Percentiles rank a stretch among this genome's conserved stretches.
Evolutionary conservation across 2,888 invertebrate genomes (phyloP).

Genomic region (Papilio demoleus): DNA sequence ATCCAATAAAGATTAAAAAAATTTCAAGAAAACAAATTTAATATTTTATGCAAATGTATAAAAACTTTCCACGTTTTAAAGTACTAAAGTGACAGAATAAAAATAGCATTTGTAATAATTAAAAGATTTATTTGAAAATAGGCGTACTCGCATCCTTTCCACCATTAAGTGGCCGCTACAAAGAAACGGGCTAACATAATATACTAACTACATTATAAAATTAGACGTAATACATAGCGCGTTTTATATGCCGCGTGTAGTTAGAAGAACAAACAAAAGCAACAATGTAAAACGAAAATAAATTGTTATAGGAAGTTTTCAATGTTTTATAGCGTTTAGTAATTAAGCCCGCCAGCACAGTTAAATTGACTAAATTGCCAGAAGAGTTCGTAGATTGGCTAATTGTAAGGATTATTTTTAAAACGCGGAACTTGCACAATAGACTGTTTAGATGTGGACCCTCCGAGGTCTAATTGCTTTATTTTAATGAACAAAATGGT

Average conservation of each 20-base stretch:
- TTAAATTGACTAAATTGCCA: conserved; percentile 64
- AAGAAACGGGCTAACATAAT: background rate
- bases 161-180: conserved; percentile 3
- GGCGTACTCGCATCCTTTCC: conserved; percentile 27
- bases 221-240: background rate
- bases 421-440: conserved; percentile 53
- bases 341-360: conserved; percentile 38
- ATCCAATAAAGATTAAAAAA: no score
- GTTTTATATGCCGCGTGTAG: background rate
- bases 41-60: background rate
- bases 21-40: no score
- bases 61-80: background rate
- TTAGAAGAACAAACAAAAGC: background rate
- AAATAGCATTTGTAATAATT: conserved; percentile 35
- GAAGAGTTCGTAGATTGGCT: conserved; percentile 60
- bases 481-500: background rate
- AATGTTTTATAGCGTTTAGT: background rate
- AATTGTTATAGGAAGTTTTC: background rate
- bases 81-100: conserved; percentile 20
- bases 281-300: background rate
- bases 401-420: conserved; percentile 71
- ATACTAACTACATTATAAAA: background rate
- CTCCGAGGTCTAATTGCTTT: conserved; percentile 18
- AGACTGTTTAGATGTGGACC: conserved; percentile 31
- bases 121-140: conserved; percentile 32